phyloP scores from a whole-genome alignment of 2,888 invertebrate species.

The Trichopoda pennipes region DNA sequence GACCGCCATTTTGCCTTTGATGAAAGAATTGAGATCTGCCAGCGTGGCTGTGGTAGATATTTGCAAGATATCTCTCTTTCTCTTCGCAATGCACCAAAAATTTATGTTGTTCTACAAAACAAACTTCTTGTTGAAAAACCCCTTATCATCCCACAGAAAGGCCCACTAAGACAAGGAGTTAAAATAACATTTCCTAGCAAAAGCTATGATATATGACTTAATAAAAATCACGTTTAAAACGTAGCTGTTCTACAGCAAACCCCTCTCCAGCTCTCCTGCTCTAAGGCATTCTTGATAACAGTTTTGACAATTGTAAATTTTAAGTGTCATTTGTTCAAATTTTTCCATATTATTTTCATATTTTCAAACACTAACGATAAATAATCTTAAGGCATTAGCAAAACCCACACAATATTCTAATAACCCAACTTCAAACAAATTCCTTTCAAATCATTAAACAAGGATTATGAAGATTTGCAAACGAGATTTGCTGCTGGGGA shows the following conservation, averaged over 20 bases:
- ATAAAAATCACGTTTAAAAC: slow-evolving; percentile 55
- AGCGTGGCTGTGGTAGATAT: too few species aligned
- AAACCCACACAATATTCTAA: slow-evolving; percentile 35
- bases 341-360: neutral
- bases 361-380: slow-evolving; percentile 38
- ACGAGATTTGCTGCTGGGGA: neutral
- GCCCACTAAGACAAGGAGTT: neutral
- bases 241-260: neutral
- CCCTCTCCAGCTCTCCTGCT: neutral
- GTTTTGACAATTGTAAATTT: slow-evolving; percentile 43
- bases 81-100: too few species aligned
- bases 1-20: too few species aligned
- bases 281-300: neutral
- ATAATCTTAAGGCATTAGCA: slow-evolving; percentile 58
- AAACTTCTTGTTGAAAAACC: too few species aligned
- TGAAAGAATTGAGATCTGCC: too few species aligned
- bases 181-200: neutral
- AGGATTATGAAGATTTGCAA: slow-evolving; percentile 56
- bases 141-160: too few species aligned
- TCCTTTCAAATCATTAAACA: slow-evolving; percentile 62
- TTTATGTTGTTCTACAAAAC: too few species aligned
- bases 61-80: too few species aligned
- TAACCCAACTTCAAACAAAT: slow-evolving; percentile 25
- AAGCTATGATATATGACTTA: slow-evolving; percentile 30
- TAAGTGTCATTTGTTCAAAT: slow-evolving; percentile 52